A percentile compares a stretch with the other conserved stretches of the same genome.
These are phyloP conservation scores for Neoniphon sammara DNA, from an alignment of 2,797 vertebrate genomes.

Conservation along the genomic window DNA sequence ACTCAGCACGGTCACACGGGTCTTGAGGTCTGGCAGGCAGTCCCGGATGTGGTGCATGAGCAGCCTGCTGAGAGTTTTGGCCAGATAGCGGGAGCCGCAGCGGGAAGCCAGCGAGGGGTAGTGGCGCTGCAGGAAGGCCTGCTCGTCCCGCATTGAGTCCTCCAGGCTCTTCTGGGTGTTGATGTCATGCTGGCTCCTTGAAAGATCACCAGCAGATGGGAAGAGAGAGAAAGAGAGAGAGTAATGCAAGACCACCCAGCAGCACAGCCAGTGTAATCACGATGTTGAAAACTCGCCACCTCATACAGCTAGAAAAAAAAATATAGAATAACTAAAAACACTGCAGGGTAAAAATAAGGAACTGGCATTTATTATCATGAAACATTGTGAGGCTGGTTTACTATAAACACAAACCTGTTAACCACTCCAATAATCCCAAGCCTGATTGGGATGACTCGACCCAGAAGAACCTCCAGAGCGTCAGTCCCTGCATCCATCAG, in stretches of 20 bases:
- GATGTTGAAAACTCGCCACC: background rate
- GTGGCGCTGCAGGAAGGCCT: conserved; percentile 85
- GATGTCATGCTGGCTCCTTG: conserved; percentile 87
- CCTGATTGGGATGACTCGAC: conserved; percentile 86
- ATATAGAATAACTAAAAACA: background rate
- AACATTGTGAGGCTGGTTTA: conserved; percentile 1
- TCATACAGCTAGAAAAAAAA: background rate
- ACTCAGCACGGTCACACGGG: conserved; percentile 82
- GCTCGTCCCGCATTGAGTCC: conserved; percentile 81
- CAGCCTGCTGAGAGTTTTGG: conserved; percentile 85
- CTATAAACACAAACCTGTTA: conserved; percentile 80
- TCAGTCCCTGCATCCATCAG: conserved; percentile 89
- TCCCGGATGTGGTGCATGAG: conserved; percentile 90
- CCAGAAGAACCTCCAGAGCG: conserved; percentile 86
- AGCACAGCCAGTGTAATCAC: background rate
- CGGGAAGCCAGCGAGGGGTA: conserved; percentile 85
- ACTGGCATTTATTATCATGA: background rate
- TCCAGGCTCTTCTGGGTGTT: conserved; percentile 84
- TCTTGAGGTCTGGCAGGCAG: conserved; percentile 87
- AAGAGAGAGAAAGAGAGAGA: background rate
- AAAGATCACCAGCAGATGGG: conserved; percentile 12
- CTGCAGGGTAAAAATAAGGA: background rate
- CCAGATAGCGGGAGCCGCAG: conserved; percentile 82
- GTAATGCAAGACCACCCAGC: background rate
- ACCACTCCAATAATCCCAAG: conserved; percentile 89